phyloP scores from a whole-genome alignment of 23 tunicate species.

The Oikopleura dioica region DNA sequence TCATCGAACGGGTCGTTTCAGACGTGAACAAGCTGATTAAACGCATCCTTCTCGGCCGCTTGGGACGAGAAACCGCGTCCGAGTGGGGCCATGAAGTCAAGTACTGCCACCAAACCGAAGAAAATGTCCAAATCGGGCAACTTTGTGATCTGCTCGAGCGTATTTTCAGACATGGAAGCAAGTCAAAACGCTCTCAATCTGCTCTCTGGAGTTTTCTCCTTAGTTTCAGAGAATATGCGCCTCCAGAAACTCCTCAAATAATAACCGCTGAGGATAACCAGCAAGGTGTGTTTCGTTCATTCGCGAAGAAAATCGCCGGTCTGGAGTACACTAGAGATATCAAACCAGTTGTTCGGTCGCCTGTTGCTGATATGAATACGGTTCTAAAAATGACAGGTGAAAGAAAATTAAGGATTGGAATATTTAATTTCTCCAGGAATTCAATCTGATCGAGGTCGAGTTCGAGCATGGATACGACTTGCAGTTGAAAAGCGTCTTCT shows the following conservation, averaged over 20 bases:
- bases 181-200: constrained; percentile 20
- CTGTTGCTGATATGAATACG: background rate
- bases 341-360: background rate
- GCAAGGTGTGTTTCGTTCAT: background rate
- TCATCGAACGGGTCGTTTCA: constrained; percentile 41
- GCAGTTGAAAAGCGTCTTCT: background rate
- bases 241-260: background rate
- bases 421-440: background rate
- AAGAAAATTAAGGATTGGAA: background rate
- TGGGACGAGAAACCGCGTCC: constrained; percentile 50
- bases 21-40: constrained; percentile 59
- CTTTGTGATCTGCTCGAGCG: constrained; percentile 74
- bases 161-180: constrained; percentile 71
- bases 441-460: background rate
- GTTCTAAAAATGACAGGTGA: constrained; percentile 41
- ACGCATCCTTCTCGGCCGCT: constrained; percentile 42
- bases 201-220: constrained; percentile 8
- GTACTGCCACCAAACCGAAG: constrained; percentile 30
- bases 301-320: background rate
- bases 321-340: background rate
- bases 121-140: constrained; percentile 75
- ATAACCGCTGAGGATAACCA: background rate
- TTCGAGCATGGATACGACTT: background rate
- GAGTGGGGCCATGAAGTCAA: constrained; percentile 43
- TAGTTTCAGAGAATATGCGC: background rate